A percentile compares a stretch with the other conserved stretches of the same genome.
Conservation (phyloP, 2,797 vertebrate species). For the Arvicola amphibius region DNA sequence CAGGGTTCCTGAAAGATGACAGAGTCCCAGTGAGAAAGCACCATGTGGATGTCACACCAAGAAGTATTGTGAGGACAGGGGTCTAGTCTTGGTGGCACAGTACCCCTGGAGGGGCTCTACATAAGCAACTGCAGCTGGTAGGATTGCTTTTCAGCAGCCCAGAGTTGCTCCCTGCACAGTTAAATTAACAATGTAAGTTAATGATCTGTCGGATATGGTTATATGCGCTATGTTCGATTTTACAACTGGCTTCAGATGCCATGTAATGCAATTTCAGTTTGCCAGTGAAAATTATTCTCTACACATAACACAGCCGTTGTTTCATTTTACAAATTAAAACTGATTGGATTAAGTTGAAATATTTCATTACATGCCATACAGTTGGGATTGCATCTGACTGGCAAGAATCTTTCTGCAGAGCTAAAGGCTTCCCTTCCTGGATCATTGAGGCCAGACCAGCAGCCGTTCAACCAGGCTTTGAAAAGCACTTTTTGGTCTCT, state of each 20-base stretch:
- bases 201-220: conserved; percentile 18
- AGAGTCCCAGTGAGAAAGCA: background rate
- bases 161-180: background rate
- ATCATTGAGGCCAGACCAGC: background rate
- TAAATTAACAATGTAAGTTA: conserved; percentile 62
- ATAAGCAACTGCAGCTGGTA: background rate
- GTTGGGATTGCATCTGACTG: conserved; percentile 33
- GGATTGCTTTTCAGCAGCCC: background rate
- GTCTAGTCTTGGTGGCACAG: background rate
- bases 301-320: conserved; percentile 13
- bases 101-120: accelerated
- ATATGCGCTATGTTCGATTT: conserved; percentile 5
- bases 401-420: background rate
- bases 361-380: background rate
- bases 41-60: background rate
- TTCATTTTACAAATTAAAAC: conserved; percentile 61
- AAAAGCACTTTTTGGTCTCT: background rate
- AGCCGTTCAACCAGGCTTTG: background rate
- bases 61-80: background rate
- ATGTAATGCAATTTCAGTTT: conserved; percentile 54
- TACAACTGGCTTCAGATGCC: conserved; percentile 22
- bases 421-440: background rate
- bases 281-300: conserved; percentile 28
- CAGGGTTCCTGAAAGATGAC: background rate
- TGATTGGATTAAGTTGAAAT: conserved; percentile 52